These are phyloP conservation scores for Neodontobutis hainanensis DNA, from an alignment of 2,113 vertebrate genomes.

Conservation along the genomic window DNA sequence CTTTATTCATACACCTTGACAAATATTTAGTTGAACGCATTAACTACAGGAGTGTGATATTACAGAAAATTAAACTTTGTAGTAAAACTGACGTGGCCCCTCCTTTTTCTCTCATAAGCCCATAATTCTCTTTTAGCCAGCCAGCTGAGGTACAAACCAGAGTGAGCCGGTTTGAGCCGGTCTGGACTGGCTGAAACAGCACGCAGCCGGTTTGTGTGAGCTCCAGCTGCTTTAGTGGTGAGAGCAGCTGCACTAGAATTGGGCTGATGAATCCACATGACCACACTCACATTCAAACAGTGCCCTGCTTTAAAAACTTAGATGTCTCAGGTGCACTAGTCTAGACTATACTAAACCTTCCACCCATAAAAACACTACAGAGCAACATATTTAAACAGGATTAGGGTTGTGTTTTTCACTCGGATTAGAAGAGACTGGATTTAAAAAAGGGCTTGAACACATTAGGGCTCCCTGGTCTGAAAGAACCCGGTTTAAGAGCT, in stretches of 20 bases:
- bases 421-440: no score
- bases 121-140: slow-evolving; percentile 51
- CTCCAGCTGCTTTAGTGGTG: slow-evolving; percentile 61
- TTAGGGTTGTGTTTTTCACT: not conserved
- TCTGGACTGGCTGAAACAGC: slow-evolving; percentile 70
- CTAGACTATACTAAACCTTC: not conserved
- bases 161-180: slow-evolving; percentile 71
- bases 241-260: slow-evolving; percentile 1
- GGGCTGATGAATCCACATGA: not conserved
- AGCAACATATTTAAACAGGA: not conserved
- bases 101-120: slow-evolving; percentile 41
- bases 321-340: no score
- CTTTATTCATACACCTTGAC: slow-evolving; percentile 21
- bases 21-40: slow-evolving; percentile 38
- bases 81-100: slow-evolving; percentile 20
- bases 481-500: no score
- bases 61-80: slow-evolving; percentile 32
- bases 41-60: slow-evolving; percentile 34
- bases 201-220: slow-evolving; percentile 74
- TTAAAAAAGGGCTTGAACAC: no score
- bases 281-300: not conserved
- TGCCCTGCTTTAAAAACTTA: slow-evolving; percentile 1
- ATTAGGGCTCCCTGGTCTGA: no score
- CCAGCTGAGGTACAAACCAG: slow-evolving; percentile 69
- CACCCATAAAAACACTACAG: not conserved